Evolutionary conservation across 1,140 invertebrate genomes (phyloP).

Genomic region (Antheraea pernyi): DNA sequence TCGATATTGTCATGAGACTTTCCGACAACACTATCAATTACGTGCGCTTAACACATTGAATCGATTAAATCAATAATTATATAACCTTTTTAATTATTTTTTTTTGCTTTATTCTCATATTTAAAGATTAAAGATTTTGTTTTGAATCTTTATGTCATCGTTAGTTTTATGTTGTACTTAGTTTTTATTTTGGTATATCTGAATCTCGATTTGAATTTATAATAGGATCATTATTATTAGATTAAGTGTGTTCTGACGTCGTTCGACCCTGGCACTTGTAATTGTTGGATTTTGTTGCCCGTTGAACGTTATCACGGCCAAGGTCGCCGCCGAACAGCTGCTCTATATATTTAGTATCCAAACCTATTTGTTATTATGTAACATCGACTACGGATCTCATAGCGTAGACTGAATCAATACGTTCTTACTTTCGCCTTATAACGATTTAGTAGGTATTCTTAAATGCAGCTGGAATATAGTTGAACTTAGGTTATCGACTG

Average conservation of each 20-base stretch:
- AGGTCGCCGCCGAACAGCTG: constrained; percentile 37
- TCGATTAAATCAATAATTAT: neutral
- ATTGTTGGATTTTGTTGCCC: constrained; percentile 62
- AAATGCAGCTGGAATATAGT: neutral
- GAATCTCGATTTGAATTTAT: no score
- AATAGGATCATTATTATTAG: constrained; percentile 6
- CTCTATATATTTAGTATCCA: neutral
- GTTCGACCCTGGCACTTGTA: constrained; percentile 60
- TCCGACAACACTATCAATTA: neutral
- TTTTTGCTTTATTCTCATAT: no score
- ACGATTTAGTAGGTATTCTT: neutral
- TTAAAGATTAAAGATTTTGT: no score
- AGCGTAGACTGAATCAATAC: constrained; percentile 17
- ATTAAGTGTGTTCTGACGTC: constrained; percentile 26
- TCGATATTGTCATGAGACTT: neutral
- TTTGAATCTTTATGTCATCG: no score
- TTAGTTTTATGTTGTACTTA: no score
- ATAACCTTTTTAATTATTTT: neutral
- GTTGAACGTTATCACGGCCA: constrained; percentile 65
- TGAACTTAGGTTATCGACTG: no score
- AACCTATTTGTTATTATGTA: constrained; percentile 20
- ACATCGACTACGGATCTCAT: neutral
- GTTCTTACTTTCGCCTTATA: constrained; percentile 2
- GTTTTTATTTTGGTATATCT: no score
- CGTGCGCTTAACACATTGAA: neutral